These are phyloP conservation scores for Montipora cactus DNA, from an alignment of 64 coral and sea anemone species.

Conservation along the genomic window DNA sequence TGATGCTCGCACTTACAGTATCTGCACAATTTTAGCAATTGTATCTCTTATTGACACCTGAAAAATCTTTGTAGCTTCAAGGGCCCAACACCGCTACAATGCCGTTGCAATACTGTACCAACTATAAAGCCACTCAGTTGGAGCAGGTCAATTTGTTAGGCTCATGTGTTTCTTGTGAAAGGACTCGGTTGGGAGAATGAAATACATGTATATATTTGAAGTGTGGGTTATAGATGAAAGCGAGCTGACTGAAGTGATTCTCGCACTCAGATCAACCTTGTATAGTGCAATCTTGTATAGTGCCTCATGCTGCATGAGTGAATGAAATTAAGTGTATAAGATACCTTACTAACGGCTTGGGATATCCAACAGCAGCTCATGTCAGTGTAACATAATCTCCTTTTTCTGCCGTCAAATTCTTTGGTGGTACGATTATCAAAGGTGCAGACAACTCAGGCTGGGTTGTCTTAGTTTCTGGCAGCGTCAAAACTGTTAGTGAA, in stretches of 20 bases:
- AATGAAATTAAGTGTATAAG: background rate
- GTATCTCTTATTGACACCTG: background rate
- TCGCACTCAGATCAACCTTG: too few relatives aligned
- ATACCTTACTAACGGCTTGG: conserved; percentile 37
- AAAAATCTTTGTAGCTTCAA: too few relatives aligned
- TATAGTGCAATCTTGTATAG: background rate
- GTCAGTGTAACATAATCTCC: conserved; percentile 34
- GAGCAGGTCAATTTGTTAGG: too few relatives aligned
- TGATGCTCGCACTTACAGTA: background rate
- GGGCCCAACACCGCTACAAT: too few relatives aligned
- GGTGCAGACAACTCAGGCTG: background rate
- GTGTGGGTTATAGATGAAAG: too few relatives aligned
- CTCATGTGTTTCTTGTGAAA: too few relatives aligned
- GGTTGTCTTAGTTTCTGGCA: background rate
- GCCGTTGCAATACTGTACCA: too few relatives aligned
- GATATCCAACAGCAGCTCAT: conserved; percentile 42
- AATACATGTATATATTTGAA: too few relatives aligned
- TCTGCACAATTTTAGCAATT: background rate
- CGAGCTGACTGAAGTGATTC: too few relatives aligned
- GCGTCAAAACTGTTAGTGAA: background rate
- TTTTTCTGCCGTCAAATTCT: conserved; percentile 44
- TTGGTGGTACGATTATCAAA: conserved; percentile 39
- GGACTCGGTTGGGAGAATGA: too few relatives aligned
- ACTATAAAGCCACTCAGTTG: too few relatives aligned
- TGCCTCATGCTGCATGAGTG: too few relatives aligned